Base-by-base conservation (phyloP, 2,888 invertebrate species). In the Notocelia uddmanniana region DNA sequence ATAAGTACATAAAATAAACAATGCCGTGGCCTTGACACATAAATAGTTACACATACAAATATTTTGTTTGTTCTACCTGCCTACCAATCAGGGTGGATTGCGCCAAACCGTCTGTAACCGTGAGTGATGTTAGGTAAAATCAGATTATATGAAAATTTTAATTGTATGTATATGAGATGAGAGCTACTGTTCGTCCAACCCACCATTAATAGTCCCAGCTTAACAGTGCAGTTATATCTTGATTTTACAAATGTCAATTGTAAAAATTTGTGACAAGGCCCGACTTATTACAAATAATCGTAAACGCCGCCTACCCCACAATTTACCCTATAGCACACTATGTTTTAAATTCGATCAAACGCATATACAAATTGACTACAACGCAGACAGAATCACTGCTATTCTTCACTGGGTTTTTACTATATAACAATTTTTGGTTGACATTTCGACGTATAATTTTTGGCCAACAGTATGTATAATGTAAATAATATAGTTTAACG, bases 271-370 rank as follows among this genome's bases (percentile, higher is more conserved):
- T 45, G 45, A 45, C 45, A 45, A n/a, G 8, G n/a, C 45, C 45
- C 45, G 13, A 45, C 8, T 41, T 48, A 6, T 23, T 34, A 58
- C 31, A 58, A 58, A 15, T 48, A 58, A 55, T 26, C 13, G 37
- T 11, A 26, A 15, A 45, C 26, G 55, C 45, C 19, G 59, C 21
- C 45, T 57, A 37, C 11, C 34, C 34, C 37, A 18, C 58, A 55
- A 58, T 78, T 78, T 78, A 80, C 76, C 76, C 77, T 79, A 82
- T 81, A 85, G 82, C 85, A 85, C 84, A 75, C 83, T 75, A 76
- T 75, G 76, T 77, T 45, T 45, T 86, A 87, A 87, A 87, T 87
- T 86, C 86, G 86, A 82, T 82, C 78, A 69, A 73, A 54, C 75
- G 50, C 52, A 52, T 58, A 70, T 59, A 48, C 63, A 69, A 80